Evolutionary conservation across 2,113 vertebrate genomes (phyloP).

Genomic region (Elephantulus edwardii): DNA sequence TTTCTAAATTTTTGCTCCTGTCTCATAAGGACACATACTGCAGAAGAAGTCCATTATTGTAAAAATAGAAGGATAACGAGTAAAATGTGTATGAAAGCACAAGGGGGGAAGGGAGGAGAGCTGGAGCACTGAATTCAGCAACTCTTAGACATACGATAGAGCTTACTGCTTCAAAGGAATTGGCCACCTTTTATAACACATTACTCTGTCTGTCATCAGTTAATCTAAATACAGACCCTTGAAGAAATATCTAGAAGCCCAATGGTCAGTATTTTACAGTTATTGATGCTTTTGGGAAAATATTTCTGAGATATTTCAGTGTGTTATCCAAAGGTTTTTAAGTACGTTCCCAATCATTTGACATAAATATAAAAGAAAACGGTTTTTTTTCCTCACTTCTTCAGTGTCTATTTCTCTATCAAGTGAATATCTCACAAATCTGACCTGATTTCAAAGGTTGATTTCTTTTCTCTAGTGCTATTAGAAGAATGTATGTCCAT

Average conservation of each 20-base stretch:
- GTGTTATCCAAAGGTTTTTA: background rate
- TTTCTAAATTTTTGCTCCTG: too few relatives aligned
- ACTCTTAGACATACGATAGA: slow-evolving; percentile 31
- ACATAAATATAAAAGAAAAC: background rate
- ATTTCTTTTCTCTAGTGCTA: background rate
- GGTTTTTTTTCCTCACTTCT: background rate
- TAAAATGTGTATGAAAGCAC: too few relatives aligned
- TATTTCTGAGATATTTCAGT: background rate
- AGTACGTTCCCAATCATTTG: background rate
- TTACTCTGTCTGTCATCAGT: background rate
- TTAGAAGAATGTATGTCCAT: too few relatives aligned
- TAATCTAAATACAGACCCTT: slow-evolving; percentile 26
- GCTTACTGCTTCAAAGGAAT: background rate
- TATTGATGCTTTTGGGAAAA: background rate
- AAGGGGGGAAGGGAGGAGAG: too few relatives aligned
- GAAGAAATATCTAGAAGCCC: background rate
- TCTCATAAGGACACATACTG: too few relatives aligned
- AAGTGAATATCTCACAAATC: background rate
- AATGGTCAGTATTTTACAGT: background rate
- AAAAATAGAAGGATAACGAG: too few relatives aligned
- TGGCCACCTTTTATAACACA: background rate
- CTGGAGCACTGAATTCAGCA: too few relatives aligned
- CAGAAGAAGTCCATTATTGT: too few relatives aligned
- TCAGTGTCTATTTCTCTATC: background rate
- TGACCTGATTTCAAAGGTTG: background rate